Percentiles rank a stretch among this genome's conserved stretches.
phyloP scores from a whole-genome alignment of 2,113 vertebrate genomes.

The Pteronura brasiliensis region DNA sequence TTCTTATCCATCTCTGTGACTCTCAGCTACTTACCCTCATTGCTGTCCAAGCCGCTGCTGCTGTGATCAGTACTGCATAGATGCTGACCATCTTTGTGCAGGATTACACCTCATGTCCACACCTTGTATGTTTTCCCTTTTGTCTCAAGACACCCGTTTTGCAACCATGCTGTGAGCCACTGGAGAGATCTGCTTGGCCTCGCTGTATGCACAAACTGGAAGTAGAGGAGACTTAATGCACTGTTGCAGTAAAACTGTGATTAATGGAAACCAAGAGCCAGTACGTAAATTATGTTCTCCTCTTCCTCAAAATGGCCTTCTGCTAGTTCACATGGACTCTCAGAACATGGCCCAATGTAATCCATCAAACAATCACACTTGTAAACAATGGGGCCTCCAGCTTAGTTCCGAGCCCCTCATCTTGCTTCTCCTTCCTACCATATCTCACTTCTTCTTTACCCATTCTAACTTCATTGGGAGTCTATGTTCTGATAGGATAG shows the following conservation, averaged over 20 bases:
- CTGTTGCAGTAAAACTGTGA: neutral
- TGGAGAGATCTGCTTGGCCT: neutral
- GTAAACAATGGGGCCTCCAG: neutral
- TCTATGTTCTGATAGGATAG: neutral
- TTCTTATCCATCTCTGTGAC: neutral
- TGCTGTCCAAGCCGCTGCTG: neutral
- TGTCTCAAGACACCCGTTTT: neutral
- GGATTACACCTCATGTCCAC: rapidly evolving
- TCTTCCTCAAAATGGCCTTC: neutral
- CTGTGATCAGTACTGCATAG: neutral
- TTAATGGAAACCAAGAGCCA: neutral
- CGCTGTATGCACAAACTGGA: neutral
- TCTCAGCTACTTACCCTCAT: rapidly evolving
- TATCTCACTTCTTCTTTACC: neutral
- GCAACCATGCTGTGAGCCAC: neutral
- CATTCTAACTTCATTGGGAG: neutral
- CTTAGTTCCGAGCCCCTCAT: neutral
- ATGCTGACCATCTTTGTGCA: neutral
- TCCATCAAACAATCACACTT: neutral
- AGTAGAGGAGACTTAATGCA: neutral
- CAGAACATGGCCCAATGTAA: neutral
- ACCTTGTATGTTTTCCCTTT: neutral
- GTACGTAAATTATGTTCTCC: neutral
- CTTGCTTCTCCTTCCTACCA: neutral
- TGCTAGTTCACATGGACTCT: neutral